Conservation (phyloP, 2,113 vertebrate species). For the Engraulis encrasicolus region DNA sequence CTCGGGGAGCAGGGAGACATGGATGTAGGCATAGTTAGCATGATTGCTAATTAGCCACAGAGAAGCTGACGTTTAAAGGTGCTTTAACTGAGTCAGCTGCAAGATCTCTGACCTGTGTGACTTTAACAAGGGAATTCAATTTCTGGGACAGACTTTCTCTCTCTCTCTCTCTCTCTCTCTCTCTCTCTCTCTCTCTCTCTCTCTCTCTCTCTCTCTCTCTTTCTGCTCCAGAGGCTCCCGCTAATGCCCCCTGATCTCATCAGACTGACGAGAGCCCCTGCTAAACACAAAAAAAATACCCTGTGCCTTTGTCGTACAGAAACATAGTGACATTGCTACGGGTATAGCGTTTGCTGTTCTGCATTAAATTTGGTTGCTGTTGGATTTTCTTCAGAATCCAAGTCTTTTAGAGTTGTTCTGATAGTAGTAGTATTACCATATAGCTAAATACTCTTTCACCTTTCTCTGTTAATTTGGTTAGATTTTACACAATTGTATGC, state of each 20-base stretch:
- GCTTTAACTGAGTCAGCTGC: conserved; percentile 9
- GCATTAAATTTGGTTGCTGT: not conserved
- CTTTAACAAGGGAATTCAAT: conserved; percentile 4
- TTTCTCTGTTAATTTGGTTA: not conserved
- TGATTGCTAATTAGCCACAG: conserved; percentile 12
- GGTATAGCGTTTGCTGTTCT: not conserved
- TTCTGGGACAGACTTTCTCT: not conserved
- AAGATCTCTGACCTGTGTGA: conserved; percentile 2
- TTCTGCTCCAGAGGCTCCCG: conserved; percentile 4
- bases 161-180: too few relatives aligned
- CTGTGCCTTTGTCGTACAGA: not conserved
- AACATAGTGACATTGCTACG: not conserved
- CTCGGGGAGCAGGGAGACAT: not conserved
- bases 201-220: too few relatives aligned
- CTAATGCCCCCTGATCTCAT: conserved; percentile 17
- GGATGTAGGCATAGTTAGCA: not conserved
- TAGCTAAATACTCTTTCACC: not conserved
- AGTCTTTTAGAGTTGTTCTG: not conserved
- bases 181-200: too few relatives aligned
- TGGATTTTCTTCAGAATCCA: not conserved
- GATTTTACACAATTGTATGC: not conserved
- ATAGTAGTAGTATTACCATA: not conserved
- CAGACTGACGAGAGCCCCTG: not conserved
- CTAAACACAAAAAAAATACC: not conserved
- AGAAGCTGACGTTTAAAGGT: not conserved